Evolutionary conservation across 1,140 invertebrate species (phyloP), one percentile per base, ranked within the genome.

Genomic region (Holcopasites calliopsidis): DNA sequence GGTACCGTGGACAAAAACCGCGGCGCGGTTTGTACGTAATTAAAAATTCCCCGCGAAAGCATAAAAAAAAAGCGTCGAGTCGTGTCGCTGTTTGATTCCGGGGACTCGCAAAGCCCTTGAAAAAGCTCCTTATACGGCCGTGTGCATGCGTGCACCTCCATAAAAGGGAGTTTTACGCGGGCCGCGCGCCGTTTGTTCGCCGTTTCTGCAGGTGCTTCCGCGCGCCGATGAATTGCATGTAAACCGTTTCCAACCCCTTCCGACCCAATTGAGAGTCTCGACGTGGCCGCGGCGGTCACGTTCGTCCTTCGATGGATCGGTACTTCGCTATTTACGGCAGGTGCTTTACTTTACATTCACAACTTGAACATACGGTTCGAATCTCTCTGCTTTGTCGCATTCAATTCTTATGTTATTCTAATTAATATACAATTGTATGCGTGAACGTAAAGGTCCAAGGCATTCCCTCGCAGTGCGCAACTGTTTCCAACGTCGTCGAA

Each of bases 81-180:
- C 64, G 40, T 40, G 72, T 58, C 49, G 64, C 72, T 40, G 64
- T 75, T 52, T 69, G 72, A 75, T 58, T 75, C 42, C 50, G 26
- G 21, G 1, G 28, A n/a, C 38, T 54, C 38, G 26, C 50, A 69
- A 69, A 33, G 26, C 72, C 40, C 42, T 58, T 54, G 54, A 75
- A 69, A 75, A 75, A 57, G 40, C 64, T 75, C 72, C 71, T 74
- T 74, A 66, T 64, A 66, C 61, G 64, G 62, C 38, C 21, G 28
- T 28, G 61, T 35, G 38, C 31, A 28, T 38, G 38, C 18, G n/a
- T 28, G 26, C 40, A 75, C 64, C 72, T 68, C 62, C 72, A 58
- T 75, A 69, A 69, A 75, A 58, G 72, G 64, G 65, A 69, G 64
- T 75, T 75, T 75, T 68, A 68, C 40, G 54, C 64, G 52, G 50